Conservation (phyloP, 1,140 invertebrate species). For the Brachionus angularis region DNA sequence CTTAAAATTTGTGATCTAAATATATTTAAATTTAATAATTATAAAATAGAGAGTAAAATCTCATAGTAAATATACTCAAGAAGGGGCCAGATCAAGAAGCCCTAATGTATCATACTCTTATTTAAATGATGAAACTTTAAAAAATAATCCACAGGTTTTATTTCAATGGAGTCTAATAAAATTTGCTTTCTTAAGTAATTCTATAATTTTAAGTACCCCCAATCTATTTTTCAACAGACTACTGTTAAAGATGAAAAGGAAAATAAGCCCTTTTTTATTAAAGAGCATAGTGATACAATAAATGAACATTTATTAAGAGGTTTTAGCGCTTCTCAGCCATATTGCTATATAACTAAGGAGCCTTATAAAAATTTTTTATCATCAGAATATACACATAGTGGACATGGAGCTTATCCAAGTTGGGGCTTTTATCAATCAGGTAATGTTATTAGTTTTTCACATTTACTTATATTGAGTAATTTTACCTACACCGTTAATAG, state of each 20-base stretch:
- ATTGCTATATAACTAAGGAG: constrained; percentile 52
- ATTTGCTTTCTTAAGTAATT: background rate
- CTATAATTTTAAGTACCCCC: background rate
- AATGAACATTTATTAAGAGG: constrained; percentile 52
- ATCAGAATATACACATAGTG: constrained; percentile 49
- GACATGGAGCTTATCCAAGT: constrained; percentile 50
- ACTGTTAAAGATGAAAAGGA: constrained; percentile 45
- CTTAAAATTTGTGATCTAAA: too few species aligned
- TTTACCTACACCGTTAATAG: constrained; percentile 46
- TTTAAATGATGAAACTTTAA: constrained; percentile 51
- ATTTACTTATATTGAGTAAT: background rate
- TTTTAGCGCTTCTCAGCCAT: constrained; percentile 47
- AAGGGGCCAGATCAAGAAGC: constrained; percentile 48
- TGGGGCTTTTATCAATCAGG: constrained; percentile 55
- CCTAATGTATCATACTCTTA: constrained; percentile 52
- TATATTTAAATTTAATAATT: background rate
- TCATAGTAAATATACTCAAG: constrained; percentile 35
- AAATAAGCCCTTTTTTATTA: constrained; percentile 48
- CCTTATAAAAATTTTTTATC: constrained; percentile 48
- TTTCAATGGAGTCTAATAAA: background rate
- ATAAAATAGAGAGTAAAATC: constrained; percentile 30
- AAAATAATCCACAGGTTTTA: constrained; percentile 50
- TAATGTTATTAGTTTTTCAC: constrained; percentile 43
- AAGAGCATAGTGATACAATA: constrained; percentile 50
- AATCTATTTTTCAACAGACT: constrained; percentile 47